Evolutionary conservation across 1,140 invertebrate species (phyloP), one percentile per base, ranked within the genome.

Genomic region (Drosophila pruinosa): DNA sequence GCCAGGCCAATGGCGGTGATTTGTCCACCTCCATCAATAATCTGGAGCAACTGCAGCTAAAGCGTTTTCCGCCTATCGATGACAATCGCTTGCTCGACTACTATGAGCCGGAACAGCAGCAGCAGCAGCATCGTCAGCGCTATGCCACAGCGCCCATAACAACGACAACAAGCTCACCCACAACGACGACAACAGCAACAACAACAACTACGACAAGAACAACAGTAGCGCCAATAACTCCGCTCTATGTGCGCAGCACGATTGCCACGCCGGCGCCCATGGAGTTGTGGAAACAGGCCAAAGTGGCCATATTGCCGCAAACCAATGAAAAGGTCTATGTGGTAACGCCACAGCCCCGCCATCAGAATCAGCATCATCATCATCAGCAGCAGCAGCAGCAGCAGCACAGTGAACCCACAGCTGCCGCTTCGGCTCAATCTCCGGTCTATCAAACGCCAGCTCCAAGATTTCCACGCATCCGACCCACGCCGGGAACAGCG

Each of bases 271-370:
- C 48, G 4, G 69, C 82, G 4, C 73, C 85, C 17, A 80, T 78
- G 47, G 92, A 93, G 12, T 91, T 92, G 1, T 96, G 95, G 95
- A 93, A 94, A 17, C 89, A 92, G 72, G 92, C 94, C 57, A 93
- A 94, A 86, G 93, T 95, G n/a, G 94, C 94, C 6, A 94, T 95
- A 73, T 94, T 95, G 2, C 93, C 95, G 24, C 90, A 94, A 36
- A 95, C 94, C 3, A 95, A 95, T 71, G 96, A 96, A 91, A 95
- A 95, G 90, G 93, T 96, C 0, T 96, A 96, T 75, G 94, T 96
- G 6, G 95, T 96, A 1, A 96, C 95, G 2, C 95, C 95, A 5
- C 93, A 94, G 63, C 92, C 95, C 15, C 61, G 77, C 64, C 81
- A 75, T 72, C 81, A 86, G 92, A 57, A 56, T 0, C 50, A 48